These are phyloP conservation scores for Macrosoma leucophasiata DNA, from an alignment of 2,888 invertebrate species.

Conservation along the genomic window DNA sequence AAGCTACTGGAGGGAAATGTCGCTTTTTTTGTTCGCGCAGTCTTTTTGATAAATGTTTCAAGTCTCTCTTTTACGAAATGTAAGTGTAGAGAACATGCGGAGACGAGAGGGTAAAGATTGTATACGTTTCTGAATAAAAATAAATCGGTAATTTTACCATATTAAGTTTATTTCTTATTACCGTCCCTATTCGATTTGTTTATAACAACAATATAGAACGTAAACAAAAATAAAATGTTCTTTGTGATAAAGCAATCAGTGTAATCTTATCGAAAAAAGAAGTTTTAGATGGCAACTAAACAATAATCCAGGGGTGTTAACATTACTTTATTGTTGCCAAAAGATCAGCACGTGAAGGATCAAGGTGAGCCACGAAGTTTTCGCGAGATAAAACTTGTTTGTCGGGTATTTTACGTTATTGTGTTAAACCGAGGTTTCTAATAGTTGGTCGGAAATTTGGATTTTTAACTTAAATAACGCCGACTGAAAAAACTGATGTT, in stretches of 20 bases:
- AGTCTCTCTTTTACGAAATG: too few relatives aligned
- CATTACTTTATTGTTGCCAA: conserved; percentile 56
- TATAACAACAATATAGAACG: background rate
- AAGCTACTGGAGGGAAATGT: too few relatives aligned
- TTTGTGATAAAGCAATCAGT: conserved; percentile 2
- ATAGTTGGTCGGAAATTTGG: too few relatives aligned
- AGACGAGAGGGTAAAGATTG: too few relatives aligned
- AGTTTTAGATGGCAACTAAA: conserved; percentile 25
- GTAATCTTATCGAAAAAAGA: conserved; percentile 18
- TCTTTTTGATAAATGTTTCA: too few relatives aligned
- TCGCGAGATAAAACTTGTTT: conserved; percentile 67
- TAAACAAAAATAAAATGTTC: conserved; percentile 1
- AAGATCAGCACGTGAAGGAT: conserved; percentile 65
- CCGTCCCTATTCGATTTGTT: conserved; percentile 4
- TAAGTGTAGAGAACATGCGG: too few relatives aligned
- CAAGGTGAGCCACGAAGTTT: conserved; percentile 62
- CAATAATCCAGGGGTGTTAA: conserved; percentile 27
- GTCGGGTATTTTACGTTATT: conserved; percentile 46
- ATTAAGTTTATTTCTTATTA: conserved; percentile 5
- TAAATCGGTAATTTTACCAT: too few relatives aligned
- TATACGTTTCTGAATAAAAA: too few relatives aligned
- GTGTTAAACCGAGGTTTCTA: conserved; percentile 34
- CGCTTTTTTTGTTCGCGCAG: too few relatives aligned
- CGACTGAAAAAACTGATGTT: too few relatives aligned
- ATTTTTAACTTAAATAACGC: too few relatives aligned